A percentile compares a stretch with the other conserved stretches of the same genome.
phyloP scores from a whole-genome alignment of 53 echinoderm and acorn worm genomes.

The Holothuria scabra region DNA sequence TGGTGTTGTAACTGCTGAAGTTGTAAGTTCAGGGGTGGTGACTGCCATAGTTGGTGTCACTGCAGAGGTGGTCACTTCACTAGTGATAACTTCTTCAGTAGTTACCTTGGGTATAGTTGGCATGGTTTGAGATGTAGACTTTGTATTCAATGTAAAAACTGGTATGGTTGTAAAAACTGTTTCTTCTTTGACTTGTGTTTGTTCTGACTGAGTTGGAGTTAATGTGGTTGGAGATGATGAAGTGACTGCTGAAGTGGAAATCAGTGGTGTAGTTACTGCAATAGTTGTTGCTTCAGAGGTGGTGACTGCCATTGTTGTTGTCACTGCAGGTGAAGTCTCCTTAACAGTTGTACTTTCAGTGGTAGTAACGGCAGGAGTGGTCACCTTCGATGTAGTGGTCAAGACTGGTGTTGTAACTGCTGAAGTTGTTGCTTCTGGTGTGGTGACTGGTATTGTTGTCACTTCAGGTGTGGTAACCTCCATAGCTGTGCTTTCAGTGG shows the following conservation, averaged over 20 bases:
- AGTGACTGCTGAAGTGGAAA: not conserved
- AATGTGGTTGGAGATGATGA: not conserved
- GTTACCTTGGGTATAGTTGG: not conserved
- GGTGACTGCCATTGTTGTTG: too few relatives aligned
- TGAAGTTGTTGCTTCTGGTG: constrained; percentile 9
- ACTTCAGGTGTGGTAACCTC: not conserved
- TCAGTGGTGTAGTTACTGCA: constrained; percentile 21
- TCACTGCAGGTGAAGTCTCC: constrained; percentile 5
- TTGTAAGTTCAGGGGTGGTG: constrained; percentile 34
- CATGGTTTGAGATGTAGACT: constrained; percentile 8
- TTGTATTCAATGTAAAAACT: too few relatives aligned
- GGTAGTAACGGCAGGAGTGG: constrained; percentile 30
- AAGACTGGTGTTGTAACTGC: constrained; percentile 14
- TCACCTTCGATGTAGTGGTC: not conserved
- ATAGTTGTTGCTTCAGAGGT: too few relatives aligned
- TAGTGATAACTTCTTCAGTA: too few relatives aligned
- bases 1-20: constrained; percentile 39
- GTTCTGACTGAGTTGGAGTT: too few relatives aligned
- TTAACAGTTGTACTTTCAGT: not conserved
- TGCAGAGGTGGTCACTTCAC: constrained; percentile 27
- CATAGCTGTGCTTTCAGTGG: not conserved
- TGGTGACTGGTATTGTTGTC: not conserved
- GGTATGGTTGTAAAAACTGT: too few relatives aligned
- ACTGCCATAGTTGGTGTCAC: constrained; percentile 13
- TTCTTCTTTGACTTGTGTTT: too few relatives aligned